A percentile compares a stretch with the other conserved stretches of the same genome.
Evolutionary conservation across 2,888 invertebrate genomes (phyloP).

Genomic region (Neoascia interrupta): DNA sequence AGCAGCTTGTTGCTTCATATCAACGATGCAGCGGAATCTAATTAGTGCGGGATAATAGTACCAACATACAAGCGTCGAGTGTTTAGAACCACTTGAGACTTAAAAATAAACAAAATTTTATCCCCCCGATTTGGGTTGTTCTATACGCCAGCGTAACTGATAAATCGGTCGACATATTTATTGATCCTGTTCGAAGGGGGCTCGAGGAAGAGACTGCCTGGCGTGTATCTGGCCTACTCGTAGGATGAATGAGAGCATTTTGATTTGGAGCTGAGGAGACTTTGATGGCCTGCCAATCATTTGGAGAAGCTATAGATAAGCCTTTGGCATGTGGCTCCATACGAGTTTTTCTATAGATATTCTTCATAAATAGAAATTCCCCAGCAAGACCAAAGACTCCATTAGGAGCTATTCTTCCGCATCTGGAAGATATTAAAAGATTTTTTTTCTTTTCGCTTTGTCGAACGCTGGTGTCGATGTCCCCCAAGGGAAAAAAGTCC

Average conservation of each 20-base stretch:
- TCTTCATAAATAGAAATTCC: not conserved
- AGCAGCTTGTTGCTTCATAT: constrained; percentile 36
- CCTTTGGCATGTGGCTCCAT: constrained; percentile 47
- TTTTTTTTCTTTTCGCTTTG: constrained; percentile 1
- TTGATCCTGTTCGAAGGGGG: constrained; percentile 48
- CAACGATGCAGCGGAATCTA: constrained; percentile 64
- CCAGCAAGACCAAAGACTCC: constrained; percentile 24
- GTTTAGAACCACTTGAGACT: constrained; percentile 62
- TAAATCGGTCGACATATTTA: constrained; percentile 62
- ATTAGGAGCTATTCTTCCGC: constrained; percentile 33
- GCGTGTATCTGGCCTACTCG: too few relatives aligned
- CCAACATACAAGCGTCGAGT: constrained; percentile 22
- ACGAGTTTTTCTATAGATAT: not conserved
- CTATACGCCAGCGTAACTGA: constrained; percentile 19
- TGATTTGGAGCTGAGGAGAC: constrained; percentile 38
- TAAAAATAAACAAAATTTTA: constrained; percentile 57
- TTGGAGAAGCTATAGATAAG: constrained; percentile 33
- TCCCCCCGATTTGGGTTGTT: constrained; percentile 3
- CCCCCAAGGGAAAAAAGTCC: constrained; percentile 52
- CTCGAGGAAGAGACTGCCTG: not conserved
- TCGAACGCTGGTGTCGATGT: constrained; percentile 27
- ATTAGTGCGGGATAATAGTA: constrained; percentile 64
- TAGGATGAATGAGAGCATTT: constrained; percentile 19
- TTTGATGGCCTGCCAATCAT: constrained; percentile 68
- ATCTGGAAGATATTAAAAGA: constrained; percentile 47